Percentiles rank a stretch among this genome's conserved stretches.
phyloP scores from a whole-genome alignment of 2,888 invertebrate species.

The Tanypteryx hageni region DNA sequence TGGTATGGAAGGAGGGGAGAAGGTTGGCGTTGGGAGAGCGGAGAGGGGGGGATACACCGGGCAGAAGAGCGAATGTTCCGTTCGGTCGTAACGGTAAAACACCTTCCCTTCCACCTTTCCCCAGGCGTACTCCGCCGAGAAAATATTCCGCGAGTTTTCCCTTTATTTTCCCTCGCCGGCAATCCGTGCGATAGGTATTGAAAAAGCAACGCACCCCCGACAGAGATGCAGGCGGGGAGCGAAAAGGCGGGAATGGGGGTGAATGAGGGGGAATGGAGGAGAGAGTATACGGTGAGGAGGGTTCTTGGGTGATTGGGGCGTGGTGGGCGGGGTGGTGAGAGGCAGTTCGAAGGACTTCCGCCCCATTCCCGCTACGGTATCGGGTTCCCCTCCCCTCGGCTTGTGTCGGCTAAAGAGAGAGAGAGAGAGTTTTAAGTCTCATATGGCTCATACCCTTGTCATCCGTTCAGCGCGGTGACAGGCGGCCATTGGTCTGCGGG shows the following conservation, averaged over 20 bases:
- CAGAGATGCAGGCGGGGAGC: background rate
- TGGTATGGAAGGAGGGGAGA: background rate
- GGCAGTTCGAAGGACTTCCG: background rate
- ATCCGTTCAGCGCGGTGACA: slow-evolving; percentile 8
- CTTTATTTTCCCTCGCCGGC: background rate
- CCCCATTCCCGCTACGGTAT: slow-evolving; percentile 16
- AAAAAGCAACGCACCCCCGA: background rate
- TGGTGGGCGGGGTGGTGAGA: background rate
- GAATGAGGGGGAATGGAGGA: too few relatives aligned
- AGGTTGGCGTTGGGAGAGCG: background rate
- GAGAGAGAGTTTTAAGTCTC: background rate
- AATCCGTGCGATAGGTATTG: background rate
- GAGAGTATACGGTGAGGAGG: background rate
- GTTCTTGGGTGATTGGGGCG: background rate
- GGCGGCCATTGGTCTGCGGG: background rate
- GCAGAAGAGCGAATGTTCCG: slow-evolving; percentile 4
- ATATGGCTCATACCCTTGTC: background rate
- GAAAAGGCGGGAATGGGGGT: background rate
- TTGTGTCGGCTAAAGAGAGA: background rate
- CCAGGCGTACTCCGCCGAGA: background rate
- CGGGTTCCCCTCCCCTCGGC: background rate
- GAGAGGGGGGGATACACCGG: background rate
- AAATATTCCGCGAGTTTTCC: background rate
- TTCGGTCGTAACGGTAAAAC: slow-evolving; percentile 15
- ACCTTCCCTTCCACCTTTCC: background rate